A percentile compares a stretch with the other conserved stretches of the same genome.
phyloP scores from a whole-genome alignment of 1,140 invertebrate species.

The Acromyrmex echinatior region DNA sequence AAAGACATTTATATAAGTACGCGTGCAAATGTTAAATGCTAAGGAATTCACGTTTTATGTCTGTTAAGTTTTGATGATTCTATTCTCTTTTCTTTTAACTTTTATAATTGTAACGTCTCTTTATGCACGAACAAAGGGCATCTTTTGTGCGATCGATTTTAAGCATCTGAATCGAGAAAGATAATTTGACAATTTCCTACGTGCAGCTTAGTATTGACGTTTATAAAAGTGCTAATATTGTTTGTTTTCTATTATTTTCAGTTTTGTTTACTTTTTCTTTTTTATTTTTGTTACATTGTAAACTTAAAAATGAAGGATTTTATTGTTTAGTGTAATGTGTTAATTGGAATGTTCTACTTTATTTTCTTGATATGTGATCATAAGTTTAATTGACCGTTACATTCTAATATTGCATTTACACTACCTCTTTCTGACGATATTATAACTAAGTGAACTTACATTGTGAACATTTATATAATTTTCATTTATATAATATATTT shows the following conservation, averaged over 20 bases:
- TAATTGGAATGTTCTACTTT: conserved; percentile 15
- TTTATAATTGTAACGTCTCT: conserved; percentile 13
- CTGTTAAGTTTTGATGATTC: conserved; percentile 21
- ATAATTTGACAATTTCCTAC: conserved; percentile 18
- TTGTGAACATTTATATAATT: conserved; percentile 2
- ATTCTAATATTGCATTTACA: conserved; percentile 16
- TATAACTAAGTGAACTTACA: conserved; percentile 1
- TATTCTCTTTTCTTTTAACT: neutral
- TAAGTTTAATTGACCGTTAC: neutral
- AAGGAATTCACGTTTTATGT: neutral
- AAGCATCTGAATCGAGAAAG: neutral
- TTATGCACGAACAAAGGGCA: neutral
- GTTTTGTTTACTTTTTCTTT: conserved; percentile 7
- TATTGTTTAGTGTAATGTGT: neutral
- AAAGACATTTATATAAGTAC: neutral
- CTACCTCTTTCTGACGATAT: neutral
- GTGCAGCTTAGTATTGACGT: neutral
- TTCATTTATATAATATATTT: conserved; percentile 11
- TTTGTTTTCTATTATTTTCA: conserved; percentile 32
- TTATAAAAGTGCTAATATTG: neutral
- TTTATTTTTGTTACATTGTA: conserved; percentile 31
- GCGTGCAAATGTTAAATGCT: neutral
- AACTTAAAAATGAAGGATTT: conserved; percentile 7
- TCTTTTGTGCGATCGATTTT: neutral
- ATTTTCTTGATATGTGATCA: neutral